phyloP scores from a whole-genome alignment of 2,888 invertebrate species.

The Chrysotoxum bicinctum region DNA sequence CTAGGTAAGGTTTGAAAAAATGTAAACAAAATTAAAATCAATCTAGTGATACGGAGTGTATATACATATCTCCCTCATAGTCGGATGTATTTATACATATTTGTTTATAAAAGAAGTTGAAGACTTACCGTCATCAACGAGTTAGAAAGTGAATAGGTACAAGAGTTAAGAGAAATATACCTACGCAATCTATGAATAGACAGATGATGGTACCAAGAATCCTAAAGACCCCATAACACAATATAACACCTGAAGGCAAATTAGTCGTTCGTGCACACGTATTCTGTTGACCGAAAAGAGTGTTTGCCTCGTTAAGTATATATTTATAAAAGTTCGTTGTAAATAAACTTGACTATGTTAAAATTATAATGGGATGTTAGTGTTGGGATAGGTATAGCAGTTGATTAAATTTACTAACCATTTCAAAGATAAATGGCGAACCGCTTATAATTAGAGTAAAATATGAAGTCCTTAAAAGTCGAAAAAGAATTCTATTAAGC shows the following conservation, averaged over 20 bases:
- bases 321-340: slow-evolving; percentile 37
- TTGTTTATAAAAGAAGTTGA: slow-evolving; percentile 33
- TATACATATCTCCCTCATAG: not conserved
- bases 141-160: slow-evolving; percentile 43
- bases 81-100: not conserved
- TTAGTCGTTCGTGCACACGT: slow-evolving; percentile 51
- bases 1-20: not conserved
- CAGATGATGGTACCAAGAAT: slow-evolving; percentile 23
- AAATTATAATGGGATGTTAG: slow-evolving; percentile 49
- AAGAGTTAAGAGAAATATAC: not conserved
- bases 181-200: not conserved
- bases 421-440: not conserved
- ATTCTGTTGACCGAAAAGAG: slow-evolving; percentile 52
- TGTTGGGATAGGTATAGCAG: not conserved
- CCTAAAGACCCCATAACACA: not conserved
- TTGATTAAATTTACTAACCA: not conserved
- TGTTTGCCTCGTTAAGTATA: not conserved
- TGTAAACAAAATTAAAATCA: not conserved
- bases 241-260: slow-evolving; percentile 48
- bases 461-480: not conserved
- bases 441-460: not conserved
- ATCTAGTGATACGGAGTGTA: not conserved
- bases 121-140: slow-evolving; percentile 49
- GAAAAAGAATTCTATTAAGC: too few species aligned
- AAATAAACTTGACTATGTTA: slow-evolving; percentile 55